A percentile compares a stretch with the other conserved stretches of the same genome.
These are phyloP conservation scores for Parazoanthus darwini DNA, from an alignment of 92 coral and sea anemone species.

Conservation along the genomic window DNA sequence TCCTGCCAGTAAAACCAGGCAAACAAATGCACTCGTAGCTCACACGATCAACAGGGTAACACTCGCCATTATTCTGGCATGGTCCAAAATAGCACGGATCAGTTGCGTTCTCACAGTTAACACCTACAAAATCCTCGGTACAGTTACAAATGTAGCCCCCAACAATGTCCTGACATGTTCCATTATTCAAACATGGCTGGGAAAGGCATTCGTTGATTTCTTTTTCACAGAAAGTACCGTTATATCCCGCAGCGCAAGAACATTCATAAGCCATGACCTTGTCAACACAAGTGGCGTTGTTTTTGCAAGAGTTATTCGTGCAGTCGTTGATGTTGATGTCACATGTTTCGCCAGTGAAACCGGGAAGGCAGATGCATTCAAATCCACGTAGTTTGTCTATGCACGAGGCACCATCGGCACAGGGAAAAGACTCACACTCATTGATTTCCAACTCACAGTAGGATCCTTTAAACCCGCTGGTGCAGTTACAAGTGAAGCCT, in stretches of 20 bases:
- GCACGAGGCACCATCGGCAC: slow-evolving; percentile 62
- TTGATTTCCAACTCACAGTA: slow-evolving; percentile 52
- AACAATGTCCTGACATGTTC: slow-evolving; percentile 50
- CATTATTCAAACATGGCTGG: slow-evolving; percentile 59
- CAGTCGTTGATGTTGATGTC: slow-evolving; percentile 63
- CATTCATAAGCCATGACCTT: slow-evolving; percentile 50
- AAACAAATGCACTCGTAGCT: slow-evolving; percentile 46
- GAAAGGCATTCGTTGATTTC: slow-evolving; percentile 57
- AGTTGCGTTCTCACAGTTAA: slow-evolving; percentile 55
- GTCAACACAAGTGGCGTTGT: slow-evolving; percentile 72
- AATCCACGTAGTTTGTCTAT: slow-evolving; percentile 33
- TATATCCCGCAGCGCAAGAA: slow-evolving; percentile 55
- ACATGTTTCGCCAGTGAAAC: slow-evolving; percentile 59
- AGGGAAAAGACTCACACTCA: slow-evolving; percentile 53
- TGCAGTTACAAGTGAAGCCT: slow-evolving; percentile 56
- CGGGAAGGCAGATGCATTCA: slow-evolving; percentile 55
- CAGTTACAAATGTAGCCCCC: slow-evolving; percentile 65
- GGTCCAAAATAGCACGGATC: slow-evolving; percentile 51
- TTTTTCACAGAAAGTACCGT: slow-evolving; percentile 58
- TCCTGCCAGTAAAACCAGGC: slow-evolving; percentile 58
- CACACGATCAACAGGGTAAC: slow-evolving; percentile 35
- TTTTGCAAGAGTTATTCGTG: slow-evolving; percentile 48
- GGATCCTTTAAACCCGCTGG: slow-evolving; percentile 52
- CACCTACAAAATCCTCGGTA: slow-evolving; percentile 48
- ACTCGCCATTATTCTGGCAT: slow-evolving; percentile 56